Percentiles rank a stretch among this genome's conserved stretches.
phyloP scores from a whole-genome alignment of 64 coral and sea anemone genomes.

The Platygyra sinensis region DNA sequence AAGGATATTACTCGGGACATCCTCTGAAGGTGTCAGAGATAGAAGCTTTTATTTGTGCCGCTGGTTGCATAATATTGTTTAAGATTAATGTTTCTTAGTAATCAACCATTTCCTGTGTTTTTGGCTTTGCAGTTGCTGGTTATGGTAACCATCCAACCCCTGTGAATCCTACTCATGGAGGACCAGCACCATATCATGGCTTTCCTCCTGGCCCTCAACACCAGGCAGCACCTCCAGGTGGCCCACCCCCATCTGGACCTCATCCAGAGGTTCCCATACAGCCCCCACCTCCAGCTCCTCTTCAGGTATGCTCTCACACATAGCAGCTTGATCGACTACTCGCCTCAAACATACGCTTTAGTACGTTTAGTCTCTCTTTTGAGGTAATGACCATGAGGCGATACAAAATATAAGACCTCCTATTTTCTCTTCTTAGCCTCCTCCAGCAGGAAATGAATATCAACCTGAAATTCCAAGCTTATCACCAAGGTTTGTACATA shows the following conservation, averaged over 20 bases:
- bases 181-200: slow-evolving; percentile 36
- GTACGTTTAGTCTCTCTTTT: no score
- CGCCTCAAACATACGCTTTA: no score
- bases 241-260: slow-evolving; percentile 6
- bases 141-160: slow-evolving; percentile 19
- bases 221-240: slow-evolving; percentile 20
- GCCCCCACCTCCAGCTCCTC: background rate
- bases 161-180: background rate
- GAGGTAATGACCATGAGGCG: no score
- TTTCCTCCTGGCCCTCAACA: slow-evolving; percentile 50
- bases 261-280: slow-evolving; percentile 11
- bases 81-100: no score
- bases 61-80: no score
- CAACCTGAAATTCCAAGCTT: background rate
- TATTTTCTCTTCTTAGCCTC: background rate
- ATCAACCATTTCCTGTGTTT: background rate
- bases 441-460: background rate
- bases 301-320: background rate
- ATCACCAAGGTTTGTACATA: background rate
- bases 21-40: no score
- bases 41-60: no score
- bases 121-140: background rate
- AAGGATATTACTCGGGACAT: no score
- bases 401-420: no score
- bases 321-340: no score